phyloP scores from a whole-genome alignment of 1,140 invertebrate species.

The Philotrypesis tridentata region DNA sequence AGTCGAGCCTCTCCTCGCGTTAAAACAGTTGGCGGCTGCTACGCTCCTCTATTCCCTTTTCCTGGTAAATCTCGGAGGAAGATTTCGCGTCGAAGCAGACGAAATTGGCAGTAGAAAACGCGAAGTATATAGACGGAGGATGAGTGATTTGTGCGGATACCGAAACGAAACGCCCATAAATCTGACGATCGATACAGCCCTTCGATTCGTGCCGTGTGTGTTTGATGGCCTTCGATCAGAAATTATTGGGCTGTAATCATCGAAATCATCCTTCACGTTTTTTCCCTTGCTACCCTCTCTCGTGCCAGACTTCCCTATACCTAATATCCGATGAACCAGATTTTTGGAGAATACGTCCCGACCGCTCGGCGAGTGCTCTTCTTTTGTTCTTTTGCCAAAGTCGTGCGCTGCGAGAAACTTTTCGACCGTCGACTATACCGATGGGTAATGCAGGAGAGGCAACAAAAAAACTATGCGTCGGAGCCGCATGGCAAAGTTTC shows the following conservation, averaged over 20 bases:
- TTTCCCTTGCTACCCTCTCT: neutral
- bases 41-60: constrained; percentile 1
- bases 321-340: constrained; percentile 25
- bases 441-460: constrained; percentile 1
- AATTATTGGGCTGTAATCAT: constrained; percentile 48
- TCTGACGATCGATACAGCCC: constrained; percentile 50
- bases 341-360: constrained; percentile 16
- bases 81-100: constrained; percentile 10
- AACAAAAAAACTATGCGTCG: neutral
- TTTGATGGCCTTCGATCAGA: constrained; percentile 47
- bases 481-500: neutral
- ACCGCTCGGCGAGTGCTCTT: neutral
- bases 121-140: constrained; percentile 32
- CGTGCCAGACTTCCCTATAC: neutral
- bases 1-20: neutral
- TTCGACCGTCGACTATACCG: neutral
- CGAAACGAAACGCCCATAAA: constrained; percentile 51
- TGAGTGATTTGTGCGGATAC: constrained; percentile 46
- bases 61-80: constrained; percentile 19
- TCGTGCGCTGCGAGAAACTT: neutral
- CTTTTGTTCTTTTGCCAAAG: neutral
- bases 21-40: neutral
- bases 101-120: constrained; percentile 43
- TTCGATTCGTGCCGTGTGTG: constrained; percentile 34
- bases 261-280: neutral